These are phyloP conservation scores for Stomorhina lunata DNA, from an alignment of 2,888 invertebrate species.

Conservation along the genomic window DNA sequence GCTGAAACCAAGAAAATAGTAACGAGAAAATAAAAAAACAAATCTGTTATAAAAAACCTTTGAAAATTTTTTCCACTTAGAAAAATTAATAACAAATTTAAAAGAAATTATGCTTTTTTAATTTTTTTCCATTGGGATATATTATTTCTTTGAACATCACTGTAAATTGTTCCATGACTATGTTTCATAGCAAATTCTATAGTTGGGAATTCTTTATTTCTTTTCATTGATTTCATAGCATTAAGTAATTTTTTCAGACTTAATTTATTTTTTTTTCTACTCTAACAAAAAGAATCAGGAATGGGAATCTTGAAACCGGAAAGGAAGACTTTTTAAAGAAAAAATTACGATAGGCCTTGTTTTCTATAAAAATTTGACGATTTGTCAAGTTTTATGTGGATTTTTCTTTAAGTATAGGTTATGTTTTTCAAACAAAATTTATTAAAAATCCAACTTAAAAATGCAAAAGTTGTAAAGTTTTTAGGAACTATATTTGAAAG, in stretches of 20 bases:
- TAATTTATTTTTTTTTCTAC: slow-evolving; percentile 7
- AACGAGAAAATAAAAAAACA: background rate
- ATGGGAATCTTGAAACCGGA: too few relatives aligned
- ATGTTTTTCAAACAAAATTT: too few relatives aligned
- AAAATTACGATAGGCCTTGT: too few relatives aligned
- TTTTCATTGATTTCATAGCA: slow-evolving; percentile 46
- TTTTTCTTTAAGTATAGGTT: too few relatives aligned
- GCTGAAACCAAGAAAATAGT: background rate
- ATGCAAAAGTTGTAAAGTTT: too few relatives aligned
- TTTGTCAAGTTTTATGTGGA: too few relatives aligned
- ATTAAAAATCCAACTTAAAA: too few relatives aligned
- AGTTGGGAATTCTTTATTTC: background rate
- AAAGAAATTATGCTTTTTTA: too few relatives aligned
- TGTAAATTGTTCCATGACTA: background rate
- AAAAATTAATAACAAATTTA: background rate
- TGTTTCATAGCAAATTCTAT: slow-evolving; percentile 14
- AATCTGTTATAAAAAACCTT: background rate
- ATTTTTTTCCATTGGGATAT: background rate
- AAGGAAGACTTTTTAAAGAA: too few relatives aligned
- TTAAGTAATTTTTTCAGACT: slow-evolving; percentile 24
- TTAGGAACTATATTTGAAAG: too few relatives aligned
- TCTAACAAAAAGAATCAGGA: too few relatives aligned
- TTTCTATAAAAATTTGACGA: too few relatives aligned
- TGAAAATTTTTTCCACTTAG: background rate
- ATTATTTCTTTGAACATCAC: background rate